Evolutionary conservation across 2,113 vertebrate genomes (phyloP).

Genomic region (Apaloderma vittatum): DNA sequence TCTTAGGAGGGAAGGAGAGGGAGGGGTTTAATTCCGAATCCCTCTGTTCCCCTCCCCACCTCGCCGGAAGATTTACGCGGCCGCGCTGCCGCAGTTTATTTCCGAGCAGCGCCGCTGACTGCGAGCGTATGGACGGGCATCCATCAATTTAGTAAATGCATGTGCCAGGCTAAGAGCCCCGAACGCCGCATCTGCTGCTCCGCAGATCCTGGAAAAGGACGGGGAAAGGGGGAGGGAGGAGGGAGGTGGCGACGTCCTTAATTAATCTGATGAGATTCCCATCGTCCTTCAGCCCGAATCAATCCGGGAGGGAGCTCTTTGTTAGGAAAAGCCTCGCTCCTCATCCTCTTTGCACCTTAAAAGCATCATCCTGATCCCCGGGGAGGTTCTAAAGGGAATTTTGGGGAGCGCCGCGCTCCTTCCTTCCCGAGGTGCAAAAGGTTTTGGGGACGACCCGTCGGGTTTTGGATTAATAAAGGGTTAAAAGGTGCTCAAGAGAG

Average conservation of each 20-base stretch:
- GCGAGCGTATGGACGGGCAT: not conserved
- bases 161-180: constrained; percentile 13
- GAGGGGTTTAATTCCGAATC: constrained; percentile 26
- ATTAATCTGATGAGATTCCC: constrained; percentile 26
- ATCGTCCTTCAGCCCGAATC: not conserved
- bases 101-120: constrained; percentile 53
- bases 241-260: not conserved
- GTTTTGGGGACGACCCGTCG: too few species aligned
- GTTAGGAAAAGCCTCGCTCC: not conserved
- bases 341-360: too few species aligned
- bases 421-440: too few species aligned
- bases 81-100: constrained; percentile 40
- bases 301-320: not conserved
- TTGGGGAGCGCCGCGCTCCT: too few species aligned
- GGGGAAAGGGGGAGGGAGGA: too few species aligned
- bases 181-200: constrained; percentile 33
- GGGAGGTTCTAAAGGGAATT: too few species aligned
- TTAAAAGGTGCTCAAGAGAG: not conserved
- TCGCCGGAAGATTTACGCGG: constrained; percentile 45
- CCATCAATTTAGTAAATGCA: constrained; percentile 24
- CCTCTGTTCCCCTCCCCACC: constrained; percentile 39
- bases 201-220: not conserved
- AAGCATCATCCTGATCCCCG: too few species aligned
- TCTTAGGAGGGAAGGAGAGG: not conserved
- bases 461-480: not conserved